phyloP scores from a whole-genome alignment of 2,113 vertebrate species.

The Percina caprodes region DNA sequence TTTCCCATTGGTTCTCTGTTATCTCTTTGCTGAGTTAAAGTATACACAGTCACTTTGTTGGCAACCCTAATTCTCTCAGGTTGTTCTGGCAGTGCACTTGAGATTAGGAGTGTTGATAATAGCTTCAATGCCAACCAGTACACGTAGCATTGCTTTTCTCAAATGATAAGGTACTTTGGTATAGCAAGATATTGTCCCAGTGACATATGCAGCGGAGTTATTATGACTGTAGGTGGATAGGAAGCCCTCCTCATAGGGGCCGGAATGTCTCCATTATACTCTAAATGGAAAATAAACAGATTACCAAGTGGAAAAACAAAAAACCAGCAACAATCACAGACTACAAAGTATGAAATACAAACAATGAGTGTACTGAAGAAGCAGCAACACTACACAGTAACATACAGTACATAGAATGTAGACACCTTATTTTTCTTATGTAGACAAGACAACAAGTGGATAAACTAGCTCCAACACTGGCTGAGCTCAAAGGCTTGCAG shows the following conservation, averaged over 20 bases:
- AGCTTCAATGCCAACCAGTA: slow-evolving; percentile 35
- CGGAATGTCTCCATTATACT: slow-evolving; percentile 79
- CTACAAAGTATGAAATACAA: slow-evolving; percentile 27
- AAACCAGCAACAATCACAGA: slow-evolving; percentile 45
- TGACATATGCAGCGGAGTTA: slow-evolving; percentile 39
- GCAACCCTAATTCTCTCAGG: not conserved
- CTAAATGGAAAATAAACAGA: slow-evolving; percentile 51
- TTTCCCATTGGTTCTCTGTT: slow-evolving; percentile 54
- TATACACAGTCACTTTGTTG: not conserved
- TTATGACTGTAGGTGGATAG: slow-evolving; percentile 16
- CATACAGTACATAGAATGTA: slow-evolving; percentile 38
- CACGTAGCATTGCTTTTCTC: slow-evolving; percentile 8
- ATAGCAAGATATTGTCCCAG: slow-evolving; percentile 39
- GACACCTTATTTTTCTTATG: slow-evolving; percentile 12
- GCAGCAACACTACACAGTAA: slow-evolving; percentile 46
- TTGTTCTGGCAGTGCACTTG: slow-evolving; percentile 63
- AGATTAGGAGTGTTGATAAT: slow-evolving; percentile 47
- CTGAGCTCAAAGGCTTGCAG: slow-evolving; percentile 42
- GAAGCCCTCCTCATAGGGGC: slow-evolving; percentile 57
- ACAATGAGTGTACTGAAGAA: slow-evolving; percentile 61
- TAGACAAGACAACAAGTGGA: slow-evolving; percentile 33
- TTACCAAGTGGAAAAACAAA: slow-evolving; percentile 53
- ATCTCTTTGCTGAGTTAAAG: slow-evolving; percentile 9
- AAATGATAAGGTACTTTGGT: slow-evolving; percentile 52
- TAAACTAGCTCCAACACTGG: slow-evolving; percentile 19